A percentile compares a stretch with the other conserved stretches of the same genome.
These are phyloP conservation scores for Drosophila trapezifrons DNA, from an alignment of 1,140 invertebrate genomes.

Conservation along the genomic window DNA sequence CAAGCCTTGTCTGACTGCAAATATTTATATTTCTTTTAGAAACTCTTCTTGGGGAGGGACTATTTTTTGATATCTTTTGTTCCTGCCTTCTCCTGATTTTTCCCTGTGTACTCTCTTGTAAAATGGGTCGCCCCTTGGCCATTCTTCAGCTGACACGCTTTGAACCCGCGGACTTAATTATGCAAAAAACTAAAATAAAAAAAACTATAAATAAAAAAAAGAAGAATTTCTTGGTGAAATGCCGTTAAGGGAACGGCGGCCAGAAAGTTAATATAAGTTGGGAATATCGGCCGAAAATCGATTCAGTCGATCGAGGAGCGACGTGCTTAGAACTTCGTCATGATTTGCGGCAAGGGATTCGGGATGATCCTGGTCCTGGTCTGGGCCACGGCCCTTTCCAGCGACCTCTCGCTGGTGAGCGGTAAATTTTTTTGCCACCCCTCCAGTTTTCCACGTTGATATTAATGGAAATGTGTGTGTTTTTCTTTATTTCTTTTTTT, in stretches of 20 bases:
- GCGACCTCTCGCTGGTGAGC: conserved; percentile 75
- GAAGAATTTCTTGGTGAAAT: conserved; percentile 13
- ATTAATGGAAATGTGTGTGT: conserved; percentile 2
- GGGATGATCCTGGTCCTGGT: conserved; percentile 64
- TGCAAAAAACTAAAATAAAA: conserved; percentile 39
- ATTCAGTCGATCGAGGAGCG: conserved; percentile 53
- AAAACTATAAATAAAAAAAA: neutral
- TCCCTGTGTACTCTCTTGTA: neutral
- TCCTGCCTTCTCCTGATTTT: neutral
- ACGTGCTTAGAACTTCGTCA: conserved; percentile 14
- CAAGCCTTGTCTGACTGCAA: no score
- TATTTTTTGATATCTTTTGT: no score
- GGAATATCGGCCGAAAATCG: conserved; percentile 8
- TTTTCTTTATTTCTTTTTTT: neutral
- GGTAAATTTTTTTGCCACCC: conserved; percentile 76
- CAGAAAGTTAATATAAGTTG: conserved; percentile 54
- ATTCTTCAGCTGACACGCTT: conserved; percentile 44
- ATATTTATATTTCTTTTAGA: no score
- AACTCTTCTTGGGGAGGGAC: no score
- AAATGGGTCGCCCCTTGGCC: conserved; percentile 43
- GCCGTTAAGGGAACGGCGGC: conserved; percentile 51
- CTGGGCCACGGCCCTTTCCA: conserved; percentile 58
- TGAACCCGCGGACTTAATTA: conserved; percentile 57
- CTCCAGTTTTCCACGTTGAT: neutral
- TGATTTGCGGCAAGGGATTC: conserved; percentile 42